These are phyloP conservation scores for Sigmodon hispidus DNA, from an alignment of 2,113 vertebrate genomes.

Conservation along the genomic window DNA sequence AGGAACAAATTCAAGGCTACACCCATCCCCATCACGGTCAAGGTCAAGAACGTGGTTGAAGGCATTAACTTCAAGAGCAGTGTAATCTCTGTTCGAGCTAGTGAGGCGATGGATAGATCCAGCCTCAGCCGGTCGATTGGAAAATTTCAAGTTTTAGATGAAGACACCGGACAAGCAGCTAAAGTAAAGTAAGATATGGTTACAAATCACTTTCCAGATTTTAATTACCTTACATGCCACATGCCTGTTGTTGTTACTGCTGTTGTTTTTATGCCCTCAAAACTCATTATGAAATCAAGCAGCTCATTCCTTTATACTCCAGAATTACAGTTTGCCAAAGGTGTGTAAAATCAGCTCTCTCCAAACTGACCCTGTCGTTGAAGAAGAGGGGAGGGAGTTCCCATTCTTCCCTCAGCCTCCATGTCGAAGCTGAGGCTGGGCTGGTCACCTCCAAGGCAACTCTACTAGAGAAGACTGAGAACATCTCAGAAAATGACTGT, in stretches of 20 bases:
- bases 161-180: constrained; percentile 83
- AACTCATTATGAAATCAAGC: constrained; percentile 10
- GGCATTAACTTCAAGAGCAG: constrained; percentile 83
- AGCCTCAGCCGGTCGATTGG: constrained; percentile 79
- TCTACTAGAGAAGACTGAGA: background rate
- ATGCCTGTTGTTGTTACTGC: no score
- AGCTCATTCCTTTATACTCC: background rate
- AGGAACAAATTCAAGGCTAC: constrained; percentile 73
- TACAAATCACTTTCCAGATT: background rate
- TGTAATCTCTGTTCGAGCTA: constrained; percentile 69
- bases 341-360: background rate
- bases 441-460: background rate
- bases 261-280: background rate
- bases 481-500: background rate
- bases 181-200: constrained; percentile 80
- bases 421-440: background rate
- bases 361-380: background rate
- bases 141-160: constrained; percentile 85
- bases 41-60: constrained; percentile 86
- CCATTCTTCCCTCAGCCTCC: background rate
- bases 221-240: background rate
- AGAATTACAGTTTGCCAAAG: background rate
- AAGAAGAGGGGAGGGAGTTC: background rate
- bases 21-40: constrained; percentile 85
- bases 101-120: constrained; percentile 71